A percentile compares a stretch with the other conserved stretches of the same genome.
phyloP scores from a whole-genome alignment of 2,113 vertebrate species.

The Percopsis transmontana region DNA sequence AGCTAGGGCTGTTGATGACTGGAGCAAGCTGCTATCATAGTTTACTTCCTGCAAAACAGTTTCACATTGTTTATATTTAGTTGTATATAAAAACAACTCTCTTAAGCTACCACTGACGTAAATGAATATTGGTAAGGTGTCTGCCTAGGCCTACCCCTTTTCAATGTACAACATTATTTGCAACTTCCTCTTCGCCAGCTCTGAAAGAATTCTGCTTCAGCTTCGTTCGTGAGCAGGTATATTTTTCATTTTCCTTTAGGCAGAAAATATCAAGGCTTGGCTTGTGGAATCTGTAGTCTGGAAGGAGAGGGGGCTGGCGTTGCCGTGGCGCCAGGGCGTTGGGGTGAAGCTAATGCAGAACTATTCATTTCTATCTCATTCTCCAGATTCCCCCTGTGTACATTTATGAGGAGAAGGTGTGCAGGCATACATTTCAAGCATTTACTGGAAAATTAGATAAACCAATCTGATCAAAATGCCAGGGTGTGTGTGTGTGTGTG shows the following conservation, averaged over 20 bases:
- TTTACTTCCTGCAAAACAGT: background rate
- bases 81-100: background rate
- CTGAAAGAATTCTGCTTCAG: conserved; percentile 23
- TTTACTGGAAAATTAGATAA: conserved; percentile 78
- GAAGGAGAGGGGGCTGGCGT: conserved; percentile 21
- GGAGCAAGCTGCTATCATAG: conserved; percentile 18
- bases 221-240: conserved; percentile 33
- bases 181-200: conserved; percentile 27
- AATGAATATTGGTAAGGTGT: conserved; percentile 26
- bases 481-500: background rate
- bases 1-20: conserved; percentile 38
- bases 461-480: conserved; percentile 74
- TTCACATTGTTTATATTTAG: background rate
- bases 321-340: conserved; percentile 27
- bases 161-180: conserved; percentile 20
- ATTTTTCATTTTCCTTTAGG: conserved; percentile 36
- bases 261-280: conserved; percentile 35
- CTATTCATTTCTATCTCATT: conserved; percentile 67
- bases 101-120: background rate
- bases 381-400: conserved; percentile 56
- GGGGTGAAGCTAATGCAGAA: conserved; percentile 60
- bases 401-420: conserved; percentile 61
- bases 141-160: conserved; percentile 5
- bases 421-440: conserved; percentile 76
- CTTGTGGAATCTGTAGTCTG: conserved; percentile 49